Percentiles rank a stretch among this genome's conserved stretches.
These are phyloP conservation scores for Australoheros facetus DNA, from an alignment of 2,797 vertebrate genomes.

Conservation along the genomic window DNA sequence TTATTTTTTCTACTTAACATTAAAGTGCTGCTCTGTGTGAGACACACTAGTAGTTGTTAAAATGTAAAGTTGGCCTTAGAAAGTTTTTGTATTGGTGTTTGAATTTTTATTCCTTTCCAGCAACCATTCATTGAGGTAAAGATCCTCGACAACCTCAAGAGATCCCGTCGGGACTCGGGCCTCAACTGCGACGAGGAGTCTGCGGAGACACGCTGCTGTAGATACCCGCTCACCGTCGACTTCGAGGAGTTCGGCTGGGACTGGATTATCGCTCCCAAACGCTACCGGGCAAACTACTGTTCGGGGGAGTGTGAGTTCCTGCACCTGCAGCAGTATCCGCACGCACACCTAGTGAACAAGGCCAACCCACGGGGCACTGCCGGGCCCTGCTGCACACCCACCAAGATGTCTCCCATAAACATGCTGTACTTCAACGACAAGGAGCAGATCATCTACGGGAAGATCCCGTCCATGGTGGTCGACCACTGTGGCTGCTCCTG, in stretches of 20 bases:
- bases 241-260: slow-evolving; percentile 99
- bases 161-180: slow-evolving; percentile 90
- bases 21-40: too few species aligned
- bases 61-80: too few species aligned
- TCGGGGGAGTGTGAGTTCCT: slow-evolving; percentile 96
- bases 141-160: slow-evolving; percentile 91
- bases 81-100: background rate
- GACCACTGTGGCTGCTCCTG: slow-evolving; percentile 97
- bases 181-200: slow-evolving; percentile 96
- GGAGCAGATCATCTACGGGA: slow-evolving; percentile 97
- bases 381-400: slow-evolving; percentile 96
- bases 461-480: slow-evolving; percentile 97
- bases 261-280: slow-evolving; percentile 98
- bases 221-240: slow-evolving; percentile 95
- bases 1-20: too few species aligned
- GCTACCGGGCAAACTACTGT: slow-evolving; percentile 97
- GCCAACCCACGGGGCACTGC: slow-evolving; percentile 92
- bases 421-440: slow-evolving; percentile 98
- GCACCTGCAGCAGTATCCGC: slow-evolving; percentile 96
- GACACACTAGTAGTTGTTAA: too few species aligned
- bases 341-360: slow-evolving; percentile 96
- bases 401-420: slow-evolving; percentile 98
- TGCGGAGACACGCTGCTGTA: slow-evolving; percentile 91
- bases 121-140: slow-evolving; percentile 97
- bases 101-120: slow-evolving; percentile 69